Evolutionary conservation across 2,797 vertebrate genomes (phyloP).

Genomic region (Parotocinclus haroldoi): DNA sequence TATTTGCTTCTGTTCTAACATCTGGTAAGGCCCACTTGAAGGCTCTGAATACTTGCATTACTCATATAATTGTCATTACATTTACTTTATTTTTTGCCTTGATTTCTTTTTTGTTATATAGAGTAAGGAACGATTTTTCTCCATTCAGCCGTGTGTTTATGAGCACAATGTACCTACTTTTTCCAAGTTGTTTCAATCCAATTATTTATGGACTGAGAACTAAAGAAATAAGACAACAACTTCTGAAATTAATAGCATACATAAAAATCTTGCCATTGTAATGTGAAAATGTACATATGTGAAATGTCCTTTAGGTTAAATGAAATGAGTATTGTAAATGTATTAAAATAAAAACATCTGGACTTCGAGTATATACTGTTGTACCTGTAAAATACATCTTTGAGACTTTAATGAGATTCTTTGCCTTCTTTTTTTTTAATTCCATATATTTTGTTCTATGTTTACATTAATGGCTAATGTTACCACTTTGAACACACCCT

Average conservation of each 20-base stretch:
- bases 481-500: no score
- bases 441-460: no score
- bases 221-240: slow-evolving; percentile 2
- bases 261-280: slow-evolving; percentile 5
- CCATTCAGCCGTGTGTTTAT: neutral
- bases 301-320: no score
- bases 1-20: neutral
- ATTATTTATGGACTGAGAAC: slow-evolving; percentile 9
- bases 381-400: no score
- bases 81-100: neutral
- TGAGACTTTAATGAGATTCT: no score
- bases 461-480: no score
- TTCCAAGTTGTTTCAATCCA: slow-evolving; percentile 9
- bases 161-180: slow-evolving; percentile 11
- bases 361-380: no score
- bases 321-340: no score
- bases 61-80: slow-evolving; percentile 3
- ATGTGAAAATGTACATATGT: neutral
- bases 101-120: slow-evolving; percentile 3
- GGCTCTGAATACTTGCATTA: slow-evolving; percentile 5
- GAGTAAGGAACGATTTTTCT: slow-evolving; percentile 1
- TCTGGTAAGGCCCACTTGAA: slow-evolving; percentile 1
- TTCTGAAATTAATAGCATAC: slow-evolving; percentile 20
- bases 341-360: no score
- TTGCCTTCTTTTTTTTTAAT: no score